Evolutionary conservation across 2,888 invertebrate genomes (phyloP), one percentile per base, ranked within the genome.

Genomic region (Cheilosia grossa): DNA sequence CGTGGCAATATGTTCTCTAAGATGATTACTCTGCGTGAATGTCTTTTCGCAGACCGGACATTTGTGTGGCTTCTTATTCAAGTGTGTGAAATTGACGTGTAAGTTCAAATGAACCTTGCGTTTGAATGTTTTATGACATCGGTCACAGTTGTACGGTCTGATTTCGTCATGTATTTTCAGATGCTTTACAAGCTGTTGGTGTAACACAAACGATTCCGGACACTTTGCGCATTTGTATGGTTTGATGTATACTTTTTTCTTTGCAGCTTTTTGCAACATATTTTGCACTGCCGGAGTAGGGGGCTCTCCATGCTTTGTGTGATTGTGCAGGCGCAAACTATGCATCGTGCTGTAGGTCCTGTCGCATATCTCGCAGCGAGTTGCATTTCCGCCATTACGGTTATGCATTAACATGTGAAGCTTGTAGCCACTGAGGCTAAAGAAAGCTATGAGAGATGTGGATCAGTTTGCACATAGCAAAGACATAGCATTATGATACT

Each of bases 161-260:
- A 70, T 19, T 13, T 83, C 80, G 9, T 80, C 80, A 15, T 83
- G 83, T 4, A n/a, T 66, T 54, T 64, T 83, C 15, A 75, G 49
- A 37, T 83, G 83, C 13, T 74, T 70, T 2, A 75, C 10, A 9
- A 83, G 13, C 37, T 83, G 83, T 0, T 58, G 70, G 15, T 83
- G 83, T 63, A 80, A 24, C 5, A 80, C 54, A 66, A 74, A 83
- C 2, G 82, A 51, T 19, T 73, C 63, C 4, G 73, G 7, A 6
- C 82, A 83, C 21, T 74, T 79, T 2, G 27, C 17, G 10, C 82
- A 83, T 53, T 79, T 83, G 49, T 73, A 74, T 10, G 82, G 82
- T 40, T 79, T 79, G 9, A 74, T 53, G 0, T 51, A n/a, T 3
- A 21, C 1, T 2, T 19, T 10, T 21, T 58, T 58, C 3, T 6